These are phyloP conservation scores for Oligia fasciuncula DNA, from an alignment of 2,888 invertebrate species.

Conservation along the genomic window DNA sequence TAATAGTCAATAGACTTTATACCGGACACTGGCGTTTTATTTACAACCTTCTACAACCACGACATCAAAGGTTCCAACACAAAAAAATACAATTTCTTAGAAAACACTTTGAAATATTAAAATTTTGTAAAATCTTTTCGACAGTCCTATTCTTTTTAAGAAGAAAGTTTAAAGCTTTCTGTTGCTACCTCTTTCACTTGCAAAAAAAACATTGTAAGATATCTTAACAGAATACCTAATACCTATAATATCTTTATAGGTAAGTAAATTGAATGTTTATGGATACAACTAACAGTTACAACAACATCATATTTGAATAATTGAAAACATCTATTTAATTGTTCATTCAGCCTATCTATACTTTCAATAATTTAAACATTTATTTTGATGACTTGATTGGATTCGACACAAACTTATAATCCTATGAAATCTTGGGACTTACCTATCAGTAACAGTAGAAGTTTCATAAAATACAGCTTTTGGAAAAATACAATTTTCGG, in stretches of 20 bases:
- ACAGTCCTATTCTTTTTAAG: background rate
- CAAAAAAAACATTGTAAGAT: background rate
- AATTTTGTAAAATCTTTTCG: background rate
- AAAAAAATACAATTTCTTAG: background rate
- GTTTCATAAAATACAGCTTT: background rate
- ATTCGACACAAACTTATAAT: background rate
- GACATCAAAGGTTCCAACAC: too few species aligned
- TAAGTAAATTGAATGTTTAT: background rate
- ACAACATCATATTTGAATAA: constrained; percentile 1
- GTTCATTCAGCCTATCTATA: background rate
- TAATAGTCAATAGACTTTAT: too few species aligned
- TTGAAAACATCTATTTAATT: constrained; percentile 9
- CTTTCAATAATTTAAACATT: background rate
- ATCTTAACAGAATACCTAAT: background rate
- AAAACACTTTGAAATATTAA: constrained; percentile 1
- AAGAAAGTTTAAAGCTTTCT: background rate
- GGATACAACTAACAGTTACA: background rate
- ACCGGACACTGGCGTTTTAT: too few species aligned
- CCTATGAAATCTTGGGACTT: background rate
- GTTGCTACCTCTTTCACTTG: background rate
- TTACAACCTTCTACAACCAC: too few species aligned
- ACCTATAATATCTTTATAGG: background rate
- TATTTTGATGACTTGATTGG: background rate
- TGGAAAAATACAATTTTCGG: background rate
- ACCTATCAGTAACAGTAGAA: background rate